Evolutionary conservation across 2,888 invertebrate species (phyloP), one percentile per base, ranked within the genome.

Genomic region (Andrena hattorfiana): DNA sequence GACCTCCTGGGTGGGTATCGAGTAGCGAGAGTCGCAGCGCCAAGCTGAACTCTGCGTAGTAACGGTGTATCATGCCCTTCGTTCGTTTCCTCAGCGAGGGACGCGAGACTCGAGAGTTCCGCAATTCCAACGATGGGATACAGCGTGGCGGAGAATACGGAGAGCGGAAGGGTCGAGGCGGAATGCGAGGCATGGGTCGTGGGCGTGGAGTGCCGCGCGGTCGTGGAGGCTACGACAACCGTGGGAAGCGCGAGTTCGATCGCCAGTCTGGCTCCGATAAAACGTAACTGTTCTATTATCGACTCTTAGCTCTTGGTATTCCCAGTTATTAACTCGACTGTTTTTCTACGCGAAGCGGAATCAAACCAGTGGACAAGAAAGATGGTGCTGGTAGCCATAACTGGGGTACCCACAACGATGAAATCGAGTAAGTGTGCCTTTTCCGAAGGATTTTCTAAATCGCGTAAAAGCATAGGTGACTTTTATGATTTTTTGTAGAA

Each of bases 331-430:
- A 10, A 26, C 13, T 8, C 20, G n/a, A 28, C 7, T 60, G 7
- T 56, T 23, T 23, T 16, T 20, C 1, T 73, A 26, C 63, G 6
- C 73, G 94, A 95, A 96, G 96, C 93, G 98, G 99, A 92, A 97
- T 99, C 86, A 99, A 99, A 95, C 96, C 98, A 85, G 96, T 98
- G 90, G 99, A 99, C 94, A 99, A 99, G 95, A 97, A 98, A 89
- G 98, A 99, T 92, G 99, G 99, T 90, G 97, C 96, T 94, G 99
- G 99, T 87, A 97, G 98, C 88, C 98, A 98, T 94, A 99, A 99
- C 95, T 99, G 99, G 99, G 99, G 99, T 90, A 97, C 97, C 87
- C 96, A 97, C 91, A 97, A 97, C 95, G 98, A 99, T 94, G 98
- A 98, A 90, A 96, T 98, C 91, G 98, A 97, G 95, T 96, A 95